A percentile compares a stretch with the other conserved stretches of the same genome.
phyloP scores from a whole-genome alignment of 2,888 invertebrate genomes.

The Polietes domitor region DNA sequence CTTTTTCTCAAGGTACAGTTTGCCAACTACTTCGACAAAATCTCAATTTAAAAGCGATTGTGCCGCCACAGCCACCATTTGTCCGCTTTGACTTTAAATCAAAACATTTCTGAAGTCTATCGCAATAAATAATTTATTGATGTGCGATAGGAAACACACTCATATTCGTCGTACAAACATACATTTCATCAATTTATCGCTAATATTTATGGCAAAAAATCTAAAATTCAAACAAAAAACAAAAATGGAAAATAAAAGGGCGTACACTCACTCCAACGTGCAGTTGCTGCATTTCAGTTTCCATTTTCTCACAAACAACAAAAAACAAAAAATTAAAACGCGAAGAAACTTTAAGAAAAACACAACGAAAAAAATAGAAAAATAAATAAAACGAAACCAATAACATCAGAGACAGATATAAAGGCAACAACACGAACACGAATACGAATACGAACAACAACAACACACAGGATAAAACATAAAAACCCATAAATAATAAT shows the following conservation, averaged over 20 bases:
- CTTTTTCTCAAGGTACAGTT: too few relatives aligned
- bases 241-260: slow-evolving; percentile 32
- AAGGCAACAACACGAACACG: slow-evolving; percentile 11
- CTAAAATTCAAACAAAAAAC: slow-evolving; percentile 22
- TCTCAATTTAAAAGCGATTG: too few relatives aligned
- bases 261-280: not conserved
- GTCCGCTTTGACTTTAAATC: not conserved
- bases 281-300: not conserved
- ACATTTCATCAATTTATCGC: slow-evolving; percentile 5
- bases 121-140: not conserved
- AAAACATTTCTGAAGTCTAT: not conserved
- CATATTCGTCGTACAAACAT: not conserved
- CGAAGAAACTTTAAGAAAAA: not conserved
- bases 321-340: slow-evolving; percentile 16
- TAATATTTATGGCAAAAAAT: not conserved
- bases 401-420: slow-evolving; percentile 12
- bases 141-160: not conserved
- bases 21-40: too few relatives aligned
- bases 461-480: slow-evolving; percentile 64
- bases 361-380: slow-evolving; percentile 8
- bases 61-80: too few relatives aligned
- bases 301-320: slow-evolving; percentile 21
- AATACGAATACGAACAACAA: slow-evolving; percentile 8
- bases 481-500: slow-evolving; percentile 75
- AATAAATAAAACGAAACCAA: slow-evolving; percentile 30